Conservation (phyloP, 2,888 invertebrate genomes). For the Chymomyza fuscimana region DNA sequence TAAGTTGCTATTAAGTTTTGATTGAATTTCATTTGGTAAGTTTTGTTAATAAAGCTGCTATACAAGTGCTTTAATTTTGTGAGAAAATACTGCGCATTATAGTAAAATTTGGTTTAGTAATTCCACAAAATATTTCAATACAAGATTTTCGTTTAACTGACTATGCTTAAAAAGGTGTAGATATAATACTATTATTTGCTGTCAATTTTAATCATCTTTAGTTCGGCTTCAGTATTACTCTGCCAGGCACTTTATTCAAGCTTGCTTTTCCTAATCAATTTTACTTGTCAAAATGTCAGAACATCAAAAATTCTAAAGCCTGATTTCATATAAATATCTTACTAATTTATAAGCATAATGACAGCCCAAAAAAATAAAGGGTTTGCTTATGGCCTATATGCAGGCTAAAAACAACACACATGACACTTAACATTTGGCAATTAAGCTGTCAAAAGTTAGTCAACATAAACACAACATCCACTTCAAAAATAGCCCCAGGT, state of each 20-base stretch:
- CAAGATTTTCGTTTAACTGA: too few species aligned
- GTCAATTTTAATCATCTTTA: not conserved
- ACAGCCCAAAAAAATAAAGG: not conserved
- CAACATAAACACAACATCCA: slow-evolving; percentile 1
- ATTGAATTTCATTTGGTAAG: not conserved
- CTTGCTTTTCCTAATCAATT: not conserved
- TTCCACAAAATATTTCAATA: too few species aligned
- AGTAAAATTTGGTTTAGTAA: too few species aligned
- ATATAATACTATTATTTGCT: not conserved
- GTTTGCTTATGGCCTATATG: slow-evolving; percentile 17
- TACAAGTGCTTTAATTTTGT: too few species aligned
- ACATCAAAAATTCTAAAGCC: slow-evolving; percentile 16
- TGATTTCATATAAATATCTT: not conserved
- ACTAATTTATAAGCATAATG: not conserved
- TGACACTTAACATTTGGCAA: slow-evolving; percentile 54
- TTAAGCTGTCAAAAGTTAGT: slow-evolving; percentile 56
- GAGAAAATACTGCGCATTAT: too few species aligned
- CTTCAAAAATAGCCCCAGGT: not conserved
- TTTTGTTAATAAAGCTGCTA: not conserved
- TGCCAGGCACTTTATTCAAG: not conserved
- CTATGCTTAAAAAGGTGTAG: too few species aligned
- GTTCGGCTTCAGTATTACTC: too few species aligned
- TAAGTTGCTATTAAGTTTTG: not conserved
- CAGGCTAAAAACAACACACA: slow-evolving; percentile 2
- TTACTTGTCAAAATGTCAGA: slow-evolving; percentile 39